Evolutionary conservation across 2,113 vertebrate genomes (phyloP).

Genomic region (Potamarius usumacintae): DNA sequence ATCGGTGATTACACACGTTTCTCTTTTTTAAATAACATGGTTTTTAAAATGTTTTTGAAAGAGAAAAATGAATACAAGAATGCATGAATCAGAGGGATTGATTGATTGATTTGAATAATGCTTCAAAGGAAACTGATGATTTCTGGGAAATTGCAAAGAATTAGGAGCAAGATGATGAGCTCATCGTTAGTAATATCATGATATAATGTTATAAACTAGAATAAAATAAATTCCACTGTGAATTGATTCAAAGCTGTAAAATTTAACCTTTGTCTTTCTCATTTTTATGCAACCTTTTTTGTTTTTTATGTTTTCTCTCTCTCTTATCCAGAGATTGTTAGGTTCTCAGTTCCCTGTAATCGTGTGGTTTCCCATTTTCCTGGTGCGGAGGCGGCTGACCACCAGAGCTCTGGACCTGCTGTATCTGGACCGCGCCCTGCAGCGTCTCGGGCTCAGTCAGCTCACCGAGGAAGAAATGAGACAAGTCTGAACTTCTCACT

Average conservation of each 20-base stretch:
- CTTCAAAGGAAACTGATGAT: too few species aligned
- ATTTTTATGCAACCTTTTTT: neutral
- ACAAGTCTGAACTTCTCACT: conserved; percentile 64
- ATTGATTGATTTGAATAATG: too few species aligned
- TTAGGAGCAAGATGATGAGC: neutral
- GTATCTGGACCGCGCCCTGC: conserved; percentile 75
- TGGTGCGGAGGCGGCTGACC: conserved; percentile 70
- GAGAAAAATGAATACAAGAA: too few species aligned
- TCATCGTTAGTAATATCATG: neutral
- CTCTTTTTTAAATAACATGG: too few species aligned
- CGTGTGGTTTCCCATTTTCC: conserved; percentile 64
- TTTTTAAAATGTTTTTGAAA: too few species aligned
- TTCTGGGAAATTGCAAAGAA: too few species aligned
- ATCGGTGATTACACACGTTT: too few species aligned
- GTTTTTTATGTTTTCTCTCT: neutral
- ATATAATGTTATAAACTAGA: neutral
- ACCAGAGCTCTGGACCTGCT: conserved; percentile 70
- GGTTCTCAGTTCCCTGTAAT: conserved; percentile 76
- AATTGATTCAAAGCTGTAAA: neutral
- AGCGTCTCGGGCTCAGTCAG: conserved; percentile 65
- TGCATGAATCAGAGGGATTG: too few species aligned
- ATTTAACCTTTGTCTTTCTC: neutral
- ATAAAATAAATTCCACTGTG: neutral
- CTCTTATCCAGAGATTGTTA: conserved; percentile 67
- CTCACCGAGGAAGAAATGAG: conserved; percentile 72